These are phyloP conservation scores for Sandelia bainsii DNA, from an alignment of 2,797 vertebrate genomes.

Conservation along the genomic window DNA sequence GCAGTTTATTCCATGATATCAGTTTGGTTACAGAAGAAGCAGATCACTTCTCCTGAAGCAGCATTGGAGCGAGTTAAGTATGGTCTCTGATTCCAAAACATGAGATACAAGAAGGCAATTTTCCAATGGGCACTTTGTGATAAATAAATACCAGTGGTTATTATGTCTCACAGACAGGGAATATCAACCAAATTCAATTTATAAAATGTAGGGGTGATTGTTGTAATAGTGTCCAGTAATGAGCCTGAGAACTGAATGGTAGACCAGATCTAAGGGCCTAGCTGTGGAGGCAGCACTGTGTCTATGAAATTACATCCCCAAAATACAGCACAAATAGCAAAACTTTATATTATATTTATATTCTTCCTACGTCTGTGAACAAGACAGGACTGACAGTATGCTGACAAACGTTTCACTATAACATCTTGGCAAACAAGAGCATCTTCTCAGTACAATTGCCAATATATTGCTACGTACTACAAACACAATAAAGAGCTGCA, in stretches of 20 bases:
- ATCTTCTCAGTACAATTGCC: slow-evolving; percentile 13
- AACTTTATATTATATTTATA: neutral
- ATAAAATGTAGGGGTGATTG: slow-evolving; percentile 42
- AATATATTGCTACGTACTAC: neutral
- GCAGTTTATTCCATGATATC: slow-evolving; percentile 25
- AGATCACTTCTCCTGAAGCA: slow-evolving; percentile 13
- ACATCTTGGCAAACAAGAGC: neutral
- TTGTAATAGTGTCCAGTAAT: slow-evolving; percentile 47
- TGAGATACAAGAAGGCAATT: slow-evolving; percentile 40
- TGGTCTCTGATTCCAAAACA: slow-evolving; percentile 38
- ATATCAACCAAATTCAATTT: slow-evolving; percentile 32
- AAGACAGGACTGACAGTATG: neutral
- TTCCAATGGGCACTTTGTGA: slow-evolving; percentile 26
- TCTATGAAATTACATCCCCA: neutral
- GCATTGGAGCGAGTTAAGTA: slow-evolving; percentile 42
- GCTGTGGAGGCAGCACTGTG: slow-evolving; percentile 15
- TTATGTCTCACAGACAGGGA: slow-evolving; percentile 34
- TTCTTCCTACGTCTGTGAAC: neutral
- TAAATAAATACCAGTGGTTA: slow-evolving; percentile 53
- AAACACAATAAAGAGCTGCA: neutral
- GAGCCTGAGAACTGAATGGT: slow-evolving; percentile 41
- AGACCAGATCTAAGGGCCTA: slow-evolving; percentile 26
- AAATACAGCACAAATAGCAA: slow-evolving; percentile 1
- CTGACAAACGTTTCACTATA: neutral
- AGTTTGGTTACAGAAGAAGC: slow-evolving; percentile 14